Conservation (phyloP, 1,140 invertebrate genomes). For the Pomacea maculata region DNA sequence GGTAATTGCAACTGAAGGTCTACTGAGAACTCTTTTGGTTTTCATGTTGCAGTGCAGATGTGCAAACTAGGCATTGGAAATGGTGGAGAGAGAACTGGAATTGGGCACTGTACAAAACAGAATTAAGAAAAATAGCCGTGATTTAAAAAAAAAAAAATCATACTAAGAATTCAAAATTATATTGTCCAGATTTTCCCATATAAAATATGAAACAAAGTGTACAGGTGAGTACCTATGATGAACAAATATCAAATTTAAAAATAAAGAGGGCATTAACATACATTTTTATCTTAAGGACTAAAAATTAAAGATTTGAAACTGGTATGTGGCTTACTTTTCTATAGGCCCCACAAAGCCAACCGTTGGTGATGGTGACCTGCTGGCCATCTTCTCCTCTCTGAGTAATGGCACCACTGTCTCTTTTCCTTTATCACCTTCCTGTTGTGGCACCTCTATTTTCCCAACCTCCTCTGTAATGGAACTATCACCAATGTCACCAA, state of each 20-base stretch:
- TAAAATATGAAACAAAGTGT: no score
- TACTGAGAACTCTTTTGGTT: no score
- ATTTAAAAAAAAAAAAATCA: no score
- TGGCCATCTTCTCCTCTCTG: slow-evolving; percentile 15
- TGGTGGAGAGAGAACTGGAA: no score
- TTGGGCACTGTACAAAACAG: no score
- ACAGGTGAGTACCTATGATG: no score
- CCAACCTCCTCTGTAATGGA: not conserved
- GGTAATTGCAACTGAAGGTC: no score
- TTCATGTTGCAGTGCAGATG: no score
- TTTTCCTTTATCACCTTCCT: slow-evolving; percentile 7
- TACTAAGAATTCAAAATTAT: no score
- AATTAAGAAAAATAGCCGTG: no score
- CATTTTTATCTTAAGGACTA: not conserved
- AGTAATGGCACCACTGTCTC: slow-evolving; percentile 53
- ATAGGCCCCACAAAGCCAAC: slow-evolving; percentile 50
- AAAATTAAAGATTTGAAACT: not conserved
- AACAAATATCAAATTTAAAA: not conserved
- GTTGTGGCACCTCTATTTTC: not conserved
- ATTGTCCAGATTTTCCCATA: no score
- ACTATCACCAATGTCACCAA: slow-evolving; percentile 14
- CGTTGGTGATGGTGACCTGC: slow-evolving; percentile 42
- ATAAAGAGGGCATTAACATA: not conserved
- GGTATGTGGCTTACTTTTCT: slow-evolving; percentile 44
- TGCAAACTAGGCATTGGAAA: no score